These are phyloP conservation scores for Pteropus alecto DNA, from an alignment of 2,113 vertebrate genomes.

Conservation along the genomic window DNA sequence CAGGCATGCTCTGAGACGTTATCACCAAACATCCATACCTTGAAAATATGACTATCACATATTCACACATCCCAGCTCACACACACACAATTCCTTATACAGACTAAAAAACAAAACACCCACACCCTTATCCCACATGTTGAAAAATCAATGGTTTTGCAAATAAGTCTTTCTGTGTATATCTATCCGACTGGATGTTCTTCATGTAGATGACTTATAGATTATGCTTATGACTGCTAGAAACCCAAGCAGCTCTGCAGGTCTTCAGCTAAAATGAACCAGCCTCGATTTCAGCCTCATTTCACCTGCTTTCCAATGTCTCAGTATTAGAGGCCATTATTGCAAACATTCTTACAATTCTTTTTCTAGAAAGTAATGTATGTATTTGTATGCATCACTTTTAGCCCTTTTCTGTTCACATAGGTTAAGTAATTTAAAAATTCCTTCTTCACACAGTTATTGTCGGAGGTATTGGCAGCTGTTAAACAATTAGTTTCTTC, in stretches of 20 bases:
- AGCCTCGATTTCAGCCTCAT: conserved; percentile 85
- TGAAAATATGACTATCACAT: conserved; percentile 82
- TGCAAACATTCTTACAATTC: conserved; percentile 74
- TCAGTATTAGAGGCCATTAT: conserved; percentile 75
- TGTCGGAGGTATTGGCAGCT: conserved; percentile 78
- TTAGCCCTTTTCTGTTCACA: conserved; percentile 86
- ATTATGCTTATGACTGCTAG: conserved; percentile 50
- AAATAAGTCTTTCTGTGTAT: conserved; percentile 63
- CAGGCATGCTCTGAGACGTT: conserved; percentile 91
- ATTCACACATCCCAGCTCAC: conserved; percentile 80
- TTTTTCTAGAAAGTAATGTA: conserved; percentile 77
- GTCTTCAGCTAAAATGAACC: conserved; percentile 85
- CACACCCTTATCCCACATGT: conserved; percentile 62
- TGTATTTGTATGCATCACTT: conserved; percentile 73
- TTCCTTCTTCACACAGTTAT: conserved; percentile 71
- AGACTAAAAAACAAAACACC: conserved; percentile 75
- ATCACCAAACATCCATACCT: conserved; percentile 84
- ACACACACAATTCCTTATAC: conserved; percentile 74
- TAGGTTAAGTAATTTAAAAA: conserved; percentile 75
- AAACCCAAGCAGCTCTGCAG: conserved; percentile 76
- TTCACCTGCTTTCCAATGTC: conserved; percentile 73
- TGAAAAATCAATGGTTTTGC: conserved; percentile 78
- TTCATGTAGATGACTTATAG: conserved; percentile 52
- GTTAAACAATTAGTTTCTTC: conserved; percentile 37
- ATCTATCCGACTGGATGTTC: conserved; percentile 70